Evolutionary conservation across 1,140 invertebrate genomes (phyloP), one percentile per base, ranked within the genome.

Genomic region (Philotrypesis tridentata): DNA sequence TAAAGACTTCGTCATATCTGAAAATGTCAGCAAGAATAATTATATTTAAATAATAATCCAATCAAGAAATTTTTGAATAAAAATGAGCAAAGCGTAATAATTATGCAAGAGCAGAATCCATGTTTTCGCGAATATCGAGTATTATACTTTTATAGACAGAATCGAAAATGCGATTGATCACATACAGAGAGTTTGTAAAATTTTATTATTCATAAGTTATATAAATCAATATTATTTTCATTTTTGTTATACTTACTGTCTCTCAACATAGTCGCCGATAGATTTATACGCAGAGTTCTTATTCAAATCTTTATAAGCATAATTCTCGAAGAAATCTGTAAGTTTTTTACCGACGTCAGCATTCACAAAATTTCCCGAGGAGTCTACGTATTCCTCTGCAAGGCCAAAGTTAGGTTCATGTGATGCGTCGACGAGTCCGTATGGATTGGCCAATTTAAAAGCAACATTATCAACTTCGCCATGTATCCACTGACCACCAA

Each of bases 401-500:
- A 93, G 65, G 31, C 93, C 91, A 77, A 93, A 79, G 14, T 55
- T 12, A 3, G 21, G 40, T 3, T 33, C 14, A 48, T 71, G 27
- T 27, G 71, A 37, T 74, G 68, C 75, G 17, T 71, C 31, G n/a
- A 71, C 12, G 8, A 71, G 21, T 21, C 84, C 87, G 25, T 86
- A 83, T 43, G 93, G 90, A 73, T 94, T 93, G 0, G 94, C 94
- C 27, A 94, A 84, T 83, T 95, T 89, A 87, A 93, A 96, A 0
- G 95, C 93, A 6, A 92, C 88, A 90, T 97, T 96, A 23, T 91
- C 92, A 84, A 94, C 91, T 87, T 97, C 94, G 8, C 97, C 96
- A 85, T 98, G 96, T 85, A 97, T 92, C 95, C 95, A 96, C 87
- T 97, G 95, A 25, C 95, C 97, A 0, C 97, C 97, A n/a, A 97